Base-by-base conservation (phyloP, 1,140 invertebrate species). In the Drosophila lowei region DNA sequence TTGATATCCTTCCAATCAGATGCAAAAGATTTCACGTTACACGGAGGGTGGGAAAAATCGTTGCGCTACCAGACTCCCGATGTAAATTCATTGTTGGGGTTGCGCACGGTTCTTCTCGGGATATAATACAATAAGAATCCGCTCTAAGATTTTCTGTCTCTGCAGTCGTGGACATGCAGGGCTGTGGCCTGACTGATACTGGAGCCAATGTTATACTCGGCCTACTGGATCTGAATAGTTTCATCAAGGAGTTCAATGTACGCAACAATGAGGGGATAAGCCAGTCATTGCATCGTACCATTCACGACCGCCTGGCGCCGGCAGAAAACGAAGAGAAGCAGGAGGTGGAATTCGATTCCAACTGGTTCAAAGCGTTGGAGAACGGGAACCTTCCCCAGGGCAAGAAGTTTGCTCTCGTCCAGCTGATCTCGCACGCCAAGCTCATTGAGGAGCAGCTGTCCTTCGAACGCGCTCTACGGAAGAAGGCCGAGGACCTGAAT, bases 31-130 rank as follows among this genome's bases (percentile, higher is more conserved):
- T 23, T 91, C 92, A 38, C 88, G 92, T 23, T 95, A 95, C 71
- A 94, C 94, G 53, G 95, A 96, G 72, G 94, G 95, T 97, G 96
- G 96, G 93, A 95, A 55, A 94, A 95, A 68, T 95, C 95, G 21
- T 79, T 96, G 49, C 92, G 95, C 2, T 96, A 96, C 75, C 92
- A 94, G 5, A 92, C 94, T 18, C 94, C 95, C 0, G 93, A 96
- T 74, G 83, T 95, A 0, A 94, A 95, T 15, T 90, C 92, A 0
- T 95, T 96, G 93, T 91, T 93, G 0, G 95, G 95, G 0, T 85
- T 96, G 0, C 92, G 95, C 38, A 92, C 94, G n/a, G 92, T 96
- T 16, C 94, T 93, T 0, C 75, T 96, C n/a, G n/a, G n/a, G n/a
- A n/a, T n/a, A n/a, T n/a, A n/a, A n/a, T n/a, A n/a, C n/a, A n/a